phyloP scores from a whole-genome alignment of 2,888 invertebrate species.

The Hermodice carunculata region DNA sequence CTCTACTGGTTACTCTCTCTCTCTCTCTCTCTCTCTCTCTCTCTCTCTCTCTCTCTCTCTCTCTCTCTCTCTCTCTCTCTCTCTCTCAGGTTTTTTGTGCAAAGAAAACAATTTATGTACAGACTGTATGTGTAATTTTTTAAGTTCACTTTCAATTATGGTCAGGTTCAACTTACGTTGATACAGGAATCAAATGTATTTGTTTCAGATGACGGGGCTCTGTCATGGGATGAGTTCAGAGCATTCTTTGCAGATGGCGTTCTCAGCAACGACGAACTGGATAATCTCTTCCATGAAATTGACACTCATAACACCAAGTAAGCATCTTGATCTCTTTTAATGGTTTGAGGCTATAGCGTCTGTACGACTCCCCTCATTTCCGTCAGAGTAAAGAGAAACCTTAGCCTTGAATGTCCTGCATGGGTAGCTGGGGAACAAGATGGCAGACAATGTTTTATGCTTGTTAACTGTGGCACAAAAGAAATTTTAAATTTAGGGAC shows the following conservation, averaged over 20 bases:
- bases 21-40: neutral
- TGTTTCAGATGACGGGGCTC: slow-evolving; percentile 58
- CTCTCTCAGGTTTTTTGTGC: neutral
- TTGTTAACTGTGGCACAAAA: too few relatives aligned
- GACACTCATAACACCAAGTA: slow-evolving; percentile 65
- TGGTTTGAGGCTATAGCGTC: too few relatives aligned
- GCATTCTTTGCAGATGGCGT: slow-evolving; percentile 64
- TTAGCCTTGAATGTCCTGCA: too few relatives aligned
- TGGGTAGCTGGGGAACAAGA: too few relatives aligned
- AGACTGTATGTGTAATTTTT: neutral
- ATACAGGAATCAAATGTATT: neutral
- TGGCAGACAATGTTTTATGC: too few relatives aligned
- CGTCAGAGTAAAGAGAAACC: too few relatives aligned
- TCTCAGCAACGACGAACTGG: slow-evolving; percentile 59
- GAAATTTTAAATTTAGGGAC: too few relatives aligned
- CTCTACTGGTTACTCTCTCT: neutral
- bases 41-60: neutral
- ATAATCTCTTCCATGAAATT: slow-evolving; percentile 57
- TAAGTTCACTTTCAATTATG: neutral
- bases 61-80: neutral
- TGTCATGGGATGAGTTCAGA: slow-evolving; percentile 64
- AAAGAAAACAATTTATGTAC: neutral
- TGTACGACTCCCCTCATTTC: too few relatives aligned
- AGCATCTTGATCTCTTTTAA: slow-evolving; percentile 13
- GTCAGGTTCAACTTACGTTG: neutral